These are phyloP conservation scores for Caenorhabditis tropicalis DNA, from an alignment of 1,140 invertebrate species.

Conservation along the genomic window DNA sequence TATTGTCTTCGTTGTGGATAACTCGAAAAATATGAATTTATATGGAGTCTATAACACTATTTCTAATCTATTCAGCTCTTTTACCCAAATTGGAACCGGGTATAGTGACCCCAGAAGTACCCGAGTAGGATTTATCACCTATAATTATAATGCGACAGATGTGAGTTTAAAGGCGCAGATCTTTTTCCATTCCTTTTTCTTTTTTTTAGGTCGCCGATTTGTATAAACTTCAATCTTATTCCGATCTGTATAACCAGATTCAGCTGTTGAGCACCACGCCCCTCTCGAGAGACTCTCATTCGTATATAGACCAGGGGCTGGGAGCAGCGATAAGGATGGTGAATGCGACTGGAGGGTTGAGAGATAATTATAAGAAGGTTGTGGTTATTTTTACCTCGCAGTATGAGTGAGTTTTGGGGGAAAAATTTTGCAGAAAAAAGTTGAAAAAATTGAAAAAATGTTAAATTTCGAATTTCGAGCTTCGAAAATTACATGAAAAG, in stretches of 20 bases:
- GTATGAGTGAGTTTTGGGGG: not conserved
- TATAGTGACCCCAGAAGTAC: slow-evolving; percentile 23
- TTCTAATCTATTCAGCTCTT: not conserved
- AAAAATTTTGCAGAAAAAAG: too few species aligned
- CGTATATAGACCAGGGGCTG: not conserved
- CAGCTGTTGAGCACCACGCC: not conserved
- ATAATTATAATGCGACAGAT: slow-evolving; percentile 21
- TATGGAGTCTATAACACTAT: not conserved
- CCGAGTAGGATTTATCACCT: slow-evolving; percentile 13
- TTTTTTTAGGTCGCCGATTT: not conserved
- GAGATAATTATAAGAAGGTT: slow-evolving; percentile 36
- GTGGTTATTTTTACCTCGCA: not conserved
- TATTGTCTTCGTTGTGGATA: slow-evolving; percentile 20
- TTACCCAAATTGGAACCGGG: not conserved
- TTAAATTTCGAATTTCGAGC: not conserved
- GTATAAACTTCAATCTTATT: slow-evolving; percentile 15
- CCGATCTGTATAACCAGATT: not conserved
- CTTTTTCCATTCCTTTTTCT: too few species aligned
- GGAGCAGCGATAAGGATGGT: not conserved
- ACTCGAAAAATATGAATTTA: slow-evolving; percentile 1
- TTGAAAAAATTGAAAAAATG: too few species aligned
- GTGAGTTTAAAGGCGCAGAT: too few species aligned
- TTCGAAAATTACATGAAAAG: too few species aligned
- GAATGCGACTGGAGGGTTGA: not conserved
- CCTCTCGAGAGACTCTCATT: not conserved